phyloP scores from a whole-genome alignment of 2,797 vertebrate genomes.

The Loriculus beryllinus region DNA sequence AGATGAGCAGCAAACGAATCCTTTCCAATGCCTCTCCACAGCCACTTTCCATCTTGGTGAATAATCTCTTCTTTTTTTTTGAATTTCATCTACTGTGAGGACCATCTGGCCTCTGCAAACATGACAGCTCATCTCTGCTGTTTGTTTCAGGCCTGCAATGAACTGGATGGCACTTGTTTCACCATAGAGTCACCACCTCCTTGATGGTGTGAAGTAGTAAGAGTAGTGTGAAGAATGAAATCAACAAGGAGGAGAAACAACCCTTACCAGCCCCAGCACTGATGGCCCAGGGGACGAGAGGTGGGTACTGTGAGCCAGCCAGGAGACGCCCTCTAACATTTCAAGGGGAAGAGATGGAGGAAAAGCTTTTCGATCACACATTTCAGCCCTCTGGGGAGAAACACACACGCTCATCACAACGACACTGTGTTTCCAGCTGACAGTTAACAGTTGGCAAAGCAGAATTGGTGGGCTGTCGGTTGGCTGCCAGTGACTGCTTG shows the following conservation, averaged over 20 bases:
- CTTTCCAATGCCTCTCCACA: not conserved
- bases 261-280: fast-evolving
- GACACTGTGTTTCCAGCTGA: not conserved
- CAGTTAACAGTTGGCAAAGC: not conserved
- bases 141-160: not conserved
- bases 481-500: not conserved
- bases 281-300: fast-evolving
- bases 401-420: not conserved
- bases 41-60: not conserved
- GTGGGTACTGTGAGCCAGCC: fast-evolving
- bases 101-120: not conserved
- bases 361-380: not conserved
- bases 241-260: not conserved
- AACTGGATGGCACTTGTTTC: not conserved
- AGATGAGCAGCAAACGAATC: not conserved
- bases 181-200: not conserved
- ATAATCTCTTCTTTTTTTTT: not conserved
- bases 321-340: not conserved
- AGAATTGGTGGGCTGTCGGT: not conserved
- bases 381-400: not conserved
- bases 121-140: not conserved
- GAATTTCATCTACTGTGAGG: not conserved
- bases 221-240: not conserved
- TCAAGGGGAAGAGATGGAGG: not conserved
- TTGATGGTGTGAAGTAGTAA: not conserved